phyloP scores from a whole-genome alignment of 2,797 vertebrate species.

The Scleropages formosus region DNA sequence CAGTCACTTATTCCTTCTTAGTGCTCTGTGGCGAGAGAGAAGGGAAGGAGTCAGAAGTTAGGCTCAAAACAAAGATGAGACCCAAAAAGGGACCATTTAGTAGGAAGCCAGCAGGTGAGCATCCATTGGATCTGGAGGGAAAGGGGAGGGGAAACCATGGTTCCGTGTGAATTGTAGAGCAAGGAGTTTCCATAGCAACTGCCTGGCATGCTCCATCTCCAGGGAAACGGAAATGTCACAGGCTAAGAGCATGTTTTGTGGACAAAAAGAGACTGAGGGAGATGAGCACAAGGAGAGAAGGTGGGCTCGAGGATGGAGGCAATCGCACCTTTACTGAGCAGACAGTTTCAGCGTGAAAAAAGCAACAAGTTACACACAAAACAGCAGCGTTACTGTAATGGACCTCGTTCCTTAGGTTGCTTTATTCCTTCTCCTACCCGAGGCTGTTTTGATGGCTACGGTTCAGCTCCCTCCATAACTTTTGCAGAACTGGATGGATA shows the following conservation, averaged over 20 bases:
- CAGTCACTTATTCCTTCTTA: conserved; percentile 33
- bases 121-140: conserved; percentile 39
- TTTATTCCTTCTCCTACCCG: too few species aligned
- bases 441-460: too few species aligned
- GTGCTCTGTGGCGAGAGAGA: conserved; percentile 38
- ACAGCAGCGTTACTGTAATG: too few species aligned
- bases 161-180: conserved; percentile 72
- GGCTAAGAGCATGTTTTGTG: conserved; percentile 69
- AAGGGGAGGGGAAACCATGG: conserved; percentile 50
- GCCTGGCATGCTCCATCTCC: conserved; percentile 78
- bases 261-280: conserved; percentile 50
- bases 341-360: too few species aligned
- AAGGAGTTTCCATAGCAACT: conserved; percentile 85
- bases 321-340: too few species aligned
- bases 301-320: conserved; percentile 1
- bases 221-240: conserved; percentile 82
- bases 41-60: conserved; percentile 10
- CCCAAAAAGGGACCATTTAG: conserved; percentile 18
- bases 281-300: conserved; percentile 11
- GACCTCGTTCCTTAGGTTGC: too few species aligned
- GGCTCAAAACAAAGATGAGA: conserved; percentile 6
- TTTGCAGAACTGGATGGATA: too few species aligned
- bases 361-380: too few species aligned
- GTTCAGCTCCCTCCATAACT: too few species aligned
- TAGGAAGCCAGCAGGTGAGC: conserved; percentile 72